phyloP scores from a whole-genome alignment of 2,113 vertebrate species.

The Rhynchomys soricoides region DNA sequence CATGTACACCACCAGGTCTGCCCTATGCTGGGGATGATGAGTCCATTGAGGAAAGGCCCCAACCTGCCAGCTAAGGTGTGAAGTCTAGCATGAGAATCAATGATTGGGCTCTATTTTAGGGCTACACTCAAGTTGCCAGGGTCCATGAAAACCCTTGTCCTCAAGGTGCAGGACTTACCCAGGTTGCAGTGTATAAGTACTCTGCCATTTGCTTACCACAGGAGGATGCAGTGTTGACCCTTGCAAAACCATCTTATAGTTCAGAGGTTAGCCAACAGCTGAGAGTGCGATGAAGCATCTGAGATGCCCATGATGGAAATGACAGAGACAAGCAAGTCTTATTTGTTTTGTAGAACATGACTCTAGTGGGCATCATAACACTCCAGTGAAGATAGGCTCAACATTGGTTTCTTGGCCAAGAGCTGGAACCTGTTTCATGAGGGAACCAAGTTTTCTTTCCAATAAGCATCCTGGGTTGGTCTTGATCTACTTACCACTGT shows the following conservation, averaged over 20 bases:
- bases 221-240: background rate
- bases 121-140: conserved; percentile 91
- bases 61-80: conserved; percentile 87
- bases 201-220: background rate
- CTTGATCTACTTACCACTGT: background rate
- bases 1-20: conserved; percentile 91
- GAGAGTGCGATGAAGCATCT: background rate
- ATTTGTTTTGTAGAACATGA: conserved; percentile 75
- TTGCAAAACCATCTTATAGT: background rate
- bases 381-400: conserved; percentile 85
- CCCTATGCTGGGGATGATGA: conserved; percentile 87
- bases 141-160: conserved; percentile 84
- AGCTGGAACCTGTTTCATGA: conserved; percentile 85
- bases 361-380: conserved; percentile 88
- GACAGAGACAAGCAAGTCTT: background rate
- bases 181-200: background rate
- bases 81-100: conserved; percentile 90
- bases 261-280: background rate
- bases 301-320: background rate
- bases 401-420: conserved; percentile 83
- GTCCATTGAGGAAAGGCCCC: conserved; percentile 75
- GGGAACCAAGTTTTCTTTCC: background rate
- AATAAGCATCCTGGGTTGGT: background rate
- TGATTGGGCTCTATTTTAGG: conserved; percentile 88
- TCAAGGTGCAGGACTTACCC: background rate